These are phyloP conservation scores for Andinoacara biseriatus DNA, from an alignment of 2,113 vertebrate genomes.

Conservation along the genomic window DNA sequence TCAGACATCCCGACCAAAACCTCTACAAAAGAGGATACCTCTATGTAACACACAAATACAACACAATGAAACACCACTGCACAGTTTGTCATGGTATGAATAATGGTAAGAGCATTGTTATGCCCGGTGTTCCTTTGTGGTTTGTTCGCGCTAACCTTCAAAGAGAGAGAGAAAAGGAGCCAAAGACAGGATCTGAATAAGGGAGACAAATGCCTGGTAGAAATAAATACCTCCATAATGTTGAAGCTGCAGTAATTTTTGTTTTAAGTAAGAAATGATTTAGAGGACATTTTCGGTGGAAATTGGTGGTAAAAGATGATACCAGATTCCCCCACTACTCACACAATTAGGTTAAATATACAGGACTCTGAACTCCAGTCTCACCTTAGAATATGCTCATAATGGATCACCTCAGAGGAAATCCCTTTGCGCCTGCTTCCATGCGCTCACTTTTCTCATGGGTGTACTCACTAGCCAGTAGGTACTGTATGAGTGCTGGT, in stretches of 20 bases:
- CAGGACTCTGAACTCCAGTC: constrained; percentile 25
- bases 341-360: constrained; percentile 18
- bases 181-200: neutral
- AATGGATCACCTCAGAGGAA: constrained; percentile 34
- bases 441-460: constrained; percentile 18
- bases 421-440: constrained; percentile 28
- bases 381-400: constrained; percentile 33
- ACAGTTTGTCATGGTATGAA: constrained; percentile 46
- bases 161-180: constrained; percentile 2
- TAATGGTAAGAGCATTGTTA: constrained; percentile 43
- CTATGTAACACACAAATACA: constrained; percentile 35
- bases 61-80: constrained; percentile 21
- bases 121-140: constrained; percentile 44
- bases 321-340: neutral
- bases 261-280: neutral
- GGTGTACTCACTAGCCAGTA: neutral
- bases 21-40: constrained; percentile 44
- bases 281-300: neutral
- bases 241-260: neutral
- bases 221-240: neutral
- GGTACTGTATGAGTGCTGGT: neutral
- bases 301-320: neutral
- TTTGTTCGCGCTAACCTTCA: constrained; percentile 44
- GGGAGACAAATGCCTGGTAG: neutral
- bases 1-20: constrained; percentile 55